phyloP scores from a whole-genome alignment of 2,113 vertebrate species.

The Mystacornis crossleyi region DNA sequence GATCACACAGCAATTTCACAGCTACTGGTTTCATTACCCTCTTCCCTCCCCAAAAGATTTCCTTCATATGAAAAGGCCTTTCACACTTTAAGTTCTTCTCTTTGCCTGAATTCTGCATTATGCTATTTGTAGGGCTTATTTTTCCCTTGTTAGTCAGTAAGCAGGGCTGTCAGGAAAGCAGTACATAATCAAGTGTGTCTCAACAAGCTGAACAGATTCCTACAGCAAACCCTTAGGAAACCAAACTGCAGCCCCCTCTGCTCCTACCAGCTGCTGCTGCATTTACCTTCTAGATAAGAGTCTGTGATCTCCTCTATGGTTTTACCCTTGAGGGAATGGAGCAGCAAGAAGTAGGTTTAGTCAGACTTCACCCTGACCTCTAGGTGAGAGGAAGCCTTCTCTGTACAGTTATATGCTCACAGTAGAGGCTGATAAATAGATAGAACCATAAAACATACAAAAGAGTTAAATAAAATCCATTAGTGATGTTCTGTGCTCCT shows the following conservation, averaged over 20 bases:
- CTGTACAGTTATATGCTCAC: neutral
- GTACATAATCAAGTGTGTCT: neutral
- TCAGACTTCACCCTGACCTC: neutral
- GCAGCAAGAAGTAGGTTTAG: neutral
- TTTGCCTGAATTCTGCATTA: neutral
- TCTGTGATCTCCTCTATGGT: neutral
- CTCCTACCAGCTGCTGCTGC: neutral
- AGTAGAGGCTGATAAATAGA: neutral
- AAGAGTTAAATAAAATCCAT: neutral
- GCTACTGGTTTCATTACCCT: slow-evolving; percentile 4
- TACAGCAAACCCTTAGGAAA: neutral
- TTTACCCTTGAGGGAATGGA: neutral
- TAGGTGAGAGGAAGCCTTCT: neutral
- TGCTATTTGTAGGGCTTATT: neutral
- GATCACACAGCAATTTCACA: slow-evolving; percentile 15
- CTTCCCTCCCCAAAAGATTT: neutral
- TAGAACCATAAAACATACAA: neutral
- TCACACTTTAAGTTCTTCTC: neutral
- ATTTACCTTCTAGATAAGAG: neutral
- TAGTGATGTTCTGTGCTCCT: neutral
- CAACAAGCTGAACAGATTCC: neutral
- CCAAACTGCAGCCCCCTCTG: neutral
- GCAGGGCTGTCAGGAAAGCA: neutral
- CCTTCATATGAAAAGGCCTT: neutral
- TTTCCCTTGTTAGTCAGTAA: neutral